Evolutionary conservation across 30 jellyfish, hydroid and myxozoan species (phyloP).

Genomic region (Aurelia aurita complex sp. Pacific): DNA sequence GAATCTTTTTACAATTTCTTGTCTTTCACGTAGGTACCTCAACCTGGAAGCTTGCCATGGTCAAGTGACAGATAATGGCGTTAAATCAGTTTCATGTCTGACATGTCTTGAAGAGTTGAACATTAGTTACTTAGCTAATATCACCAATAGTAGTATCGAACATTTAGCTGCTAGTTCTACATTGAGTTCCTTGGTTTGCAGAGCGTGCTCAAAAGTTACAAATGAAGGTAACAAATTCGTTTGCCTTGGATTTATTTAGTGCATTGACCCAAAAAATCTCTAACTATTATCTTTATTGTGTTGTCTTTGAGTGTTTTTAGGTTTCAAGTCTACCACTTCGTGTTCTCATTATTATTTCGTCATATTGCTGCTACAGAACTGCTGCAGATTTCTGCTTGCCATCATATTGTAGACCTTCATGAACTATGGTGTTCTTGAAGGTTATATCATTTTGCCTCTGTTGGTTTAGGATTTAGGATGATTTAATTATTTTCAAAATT

Average conservation of each 20-base stretch:
- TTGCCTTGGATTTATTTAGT: neutral
- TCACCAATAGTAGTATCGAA: conserved; percentile 44
- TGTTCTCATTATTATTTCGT: too few species aligned
- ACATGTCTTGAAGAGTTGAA: conserved; percentile 58
- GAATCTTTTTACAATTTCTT: neutral
- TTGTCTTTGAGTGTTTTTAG: too few species aligned
- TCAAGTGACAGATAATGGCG: conserved; percentile 64
- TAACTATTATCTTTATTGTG: too few species aligned
- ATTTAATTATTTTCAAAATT: too few species aligned
- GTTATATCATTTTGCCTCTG: too few species aligned
- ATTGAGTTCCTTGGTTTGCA: conserved; percentile 30
- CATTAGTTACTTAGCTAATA: conserved; percentile 64
- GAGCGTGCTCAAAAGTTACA: conserved; percentile 56
- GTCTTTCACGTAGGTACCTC: conserved; percentile 30
- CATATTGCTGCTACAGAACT: too few species aligned
- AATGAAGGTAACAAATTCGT: conserved; percentile 55
- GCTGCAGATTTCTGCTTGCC: too few species aligned
- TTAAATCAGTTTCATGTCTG: conserved; percentile 37
- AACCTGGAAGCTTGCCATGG: conserved; percentile 81
- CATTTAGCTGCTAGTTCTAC: conserved; percentile 50
- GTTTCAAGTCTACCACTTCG: too few species aligned
- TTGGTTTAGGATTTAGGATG: too few species aligned
- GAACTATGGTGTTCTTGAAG: too few species aligned
- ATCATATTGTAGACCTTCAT: too few species aligned
- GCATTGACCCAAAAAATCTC: neutral